phyloP scores from a whole-genome alignment of 2,888 invertebrate genomes.

The Agrilus biguttatus region DNA sequence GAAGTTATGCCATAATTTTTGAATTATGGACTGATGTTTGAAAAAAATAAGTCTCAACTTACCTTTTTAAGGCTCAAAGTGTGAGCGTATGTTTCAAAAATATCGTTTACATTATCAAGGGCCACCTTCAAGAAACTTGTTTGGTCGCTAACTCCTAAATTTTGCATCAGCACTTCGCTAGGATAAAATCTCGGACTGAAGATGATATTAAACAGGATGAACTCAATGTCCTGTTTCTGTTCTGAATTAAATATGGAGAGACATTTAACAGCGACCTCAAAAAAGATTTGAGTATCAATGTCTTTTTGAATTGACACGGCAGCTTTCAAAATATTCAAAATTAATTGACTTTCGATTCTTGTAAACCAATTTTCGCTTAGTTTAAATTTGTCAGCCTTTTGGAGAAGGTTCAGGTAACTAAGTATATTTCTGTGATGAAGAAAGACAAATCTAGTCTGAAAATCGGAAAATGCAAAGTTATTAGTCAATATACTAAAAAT shows the following conservation, averaged over 20 bases:
- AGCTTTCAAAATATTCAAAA: conserved; percentile 37
- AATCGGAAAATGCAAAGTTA: conserved; percentile 6
- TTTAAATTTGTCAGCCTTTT: conserved; percentile 20
- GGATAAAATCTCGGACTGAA: conserved; percentile 47
- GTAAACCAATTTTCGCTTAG: conserved; percentile 48
- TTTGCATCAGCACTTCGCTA: conserved; percentile 38
- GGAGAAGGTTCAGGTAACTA: conserved; percentile 32
- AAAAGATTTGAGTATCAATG: conserved; percentile 37
- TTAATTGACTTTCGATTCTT: conserved; percentile 43
- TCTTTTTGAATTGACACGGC: conserved; percentile 21
- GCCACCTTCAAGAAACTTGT: conserved; percentile 31
- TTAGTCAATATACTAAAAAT: too few species aligned
- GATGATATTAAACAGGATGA: conserved; percentile 41
- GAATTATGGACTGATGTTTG: too few species aligned
- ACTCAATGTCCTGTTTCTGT: conserved; percentile 41
- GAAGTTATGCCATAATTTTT: too few species aligned
- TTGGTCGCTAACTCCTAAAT: conserved; percentile 36
- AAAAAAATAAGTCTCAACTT: conserved; percentile 9
- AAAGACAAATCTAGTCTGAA: conserved; percentile 28
- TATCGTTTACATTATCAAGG: conserved; percentile 21
- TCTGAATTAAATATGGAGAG: conserved; percentile 44
- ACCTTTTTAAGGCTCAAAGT: conserved; percentile 24
- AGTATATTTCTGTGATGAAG: conserved; percentile 25
- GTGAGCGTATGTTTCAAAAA: conserved; percentile 22
- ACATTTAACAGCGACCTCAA: conserved; percentile 43